These are phyloP conservation scores for Tangachromis dhanisi DNA, from an alignment of 2,113 vertebrate genomes.

Conservation along the genomic window DNA sequence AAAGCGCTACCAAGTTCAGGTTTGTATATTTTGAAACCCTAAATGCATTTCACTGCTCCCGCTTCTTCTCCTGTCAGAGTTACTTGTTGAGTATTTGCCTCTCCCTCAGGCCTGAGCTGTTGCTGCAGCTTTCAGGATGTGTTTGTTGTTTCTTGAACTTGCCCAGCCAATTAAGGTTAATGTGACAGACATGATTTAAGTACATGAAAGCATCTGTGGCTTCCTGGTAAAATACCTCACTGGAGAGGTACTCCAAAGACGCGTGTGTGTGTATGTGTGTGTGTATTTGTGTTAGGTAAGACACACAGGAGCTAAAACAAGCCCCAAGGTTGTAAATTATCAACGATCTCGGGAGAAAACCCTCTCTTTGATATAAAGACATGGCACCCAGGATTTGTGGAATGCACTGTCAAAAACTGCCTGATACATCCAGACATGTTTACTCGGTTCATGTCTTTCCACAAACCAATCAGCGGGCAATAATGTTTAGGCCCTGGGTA, in stretches of 20 bases:
- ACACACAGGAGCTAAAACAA: background rate
- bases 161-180: conserved; percentile 42
- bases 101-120: conserved; percentile 15
- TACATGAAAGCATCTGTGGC: conserved; percentile 31
- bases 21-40: background rate
- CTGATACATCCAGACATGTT: background rate
- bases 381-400: background rate
- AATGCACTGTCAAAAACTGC: background rate
- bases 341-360: background rate
- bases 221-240: conserved; percentile 13
- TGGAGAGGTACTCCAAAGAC: background rate
- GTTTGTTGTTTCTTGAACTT: conserved; percentile 42
- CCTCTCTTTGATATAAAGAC: conserved; percentile 1
- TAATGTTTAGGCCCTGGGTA: background rate
- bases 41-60: background rate
- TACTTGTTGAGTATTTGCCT: background rate
- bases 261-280: background rate
- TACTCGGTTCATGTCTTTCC: background rate
- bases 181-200: conserved; percentile 40
- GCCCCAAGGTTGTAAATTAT: conserved; percentile 4
- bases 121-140: conserved; percentile 1
- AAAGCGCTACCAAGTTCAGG: background rate
- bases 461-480: background rate
- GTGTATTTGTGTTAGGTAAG: background rate
- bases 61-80: background rate